Evolutionary conservation across 2,888 invertebrate species (phyloP), one percentile per base, ranked within the genome.

Genomic region (Nomada ferruginata): DNA sequence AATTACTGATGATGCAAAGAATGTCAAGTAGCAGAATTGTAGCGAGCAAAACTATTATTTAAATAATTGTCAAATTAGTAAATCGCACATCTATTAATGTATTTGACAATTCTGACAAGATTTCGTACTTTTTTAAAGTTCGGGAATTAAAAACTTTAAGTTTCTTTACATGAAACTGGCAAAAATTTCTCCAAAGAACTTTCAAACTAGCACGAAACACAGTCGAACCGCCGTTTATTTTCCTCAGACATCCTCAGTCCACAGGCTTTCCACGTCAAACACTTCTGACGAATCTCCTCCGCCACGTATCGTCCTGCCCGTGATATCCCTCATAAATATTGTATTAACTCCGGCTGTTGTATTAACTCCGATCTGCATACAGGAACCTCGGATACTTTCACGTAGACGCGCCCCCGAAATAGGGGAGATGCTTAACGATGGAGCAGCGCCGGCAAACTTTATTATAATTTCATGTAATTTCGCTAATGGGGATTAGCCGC

Each of bases 401-500:
- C 59, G 5, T 50, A 61, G 53, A 53, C 59, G 20, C 64, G 53
- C 57, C 44, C 29, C 59, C 68, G 13, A 82, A 82, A 74, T 77
- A 74, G 42, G 61, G 9, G 42, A 26, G 42, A 26, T 61, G 79
- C 61, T 79, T 70, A 83, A 84, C 79, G 60, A 64, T 20, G 55
- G 50, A 61, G 47, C 72, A 60, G 47, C 65, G 59, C 57, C 60
- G 20, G 61, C 79, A 15, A 68, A 77, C 77, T 82, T 77, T 85
- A 85, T 85, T 88, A 89, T 86, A 88, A 87, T 89, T 89, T 88
- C 87, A 84, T 85, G 88, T 91, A 90, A 91, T 91, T 89, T 86
- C 76, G 85, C 89, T 91, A 91, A 91, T 90, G 89, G 89, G 91
- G 90, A 90, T 91, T 91, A 90, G 88, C 82, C 76, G 73, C 66